Percentiles rank a stretch among this genome's conserved stretches.
Evolutionary conservation across 2,888 invertebrate genomes (phyloP).

Genomic region (Cryptophagus acutangulus): DNA sequence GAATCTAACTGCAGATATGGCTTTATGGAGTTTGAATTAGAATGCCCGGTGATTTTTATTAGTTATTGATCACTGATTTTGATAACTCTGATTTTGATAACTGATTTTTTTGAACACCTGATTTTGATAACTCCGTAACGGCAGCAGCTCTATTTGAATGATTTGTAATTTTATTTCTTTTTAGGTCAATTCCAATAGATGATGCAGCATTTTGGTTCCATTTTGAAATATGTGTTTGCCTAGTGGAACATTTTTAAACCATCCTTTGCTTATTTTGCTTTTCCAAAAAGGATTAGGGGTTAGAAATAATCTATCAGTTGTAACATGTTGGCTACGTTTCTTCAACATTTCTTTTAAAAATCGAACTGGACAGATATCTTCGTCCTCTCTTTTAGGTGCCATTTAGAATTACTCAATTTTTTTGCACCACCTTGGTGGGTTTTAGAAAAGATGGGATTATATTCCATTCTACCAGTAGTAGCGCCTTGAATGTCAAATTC

Average conservation of each 20-base stretch:
- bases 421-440: slow-evolving; percentile 20
- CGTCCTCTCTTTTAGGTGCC: slow-evolving; percentile 15
- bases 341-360: slow-evolving; percentile 7
- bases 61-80: slow-evolving; percentile 12
- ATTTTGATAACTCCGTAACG: slow-evolving; percentile 11
- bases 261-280: slow-evolving; percentile 6
- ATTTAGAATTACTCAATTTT: slow-evolving; percentile 19
- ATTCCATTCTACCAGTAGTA: slow-evolving; percentile 19
- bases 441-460: slow-evolving; percentile 23
- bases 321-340: slow-evolving; percentile 4
- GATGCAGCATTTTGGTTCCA: slow-evolving; percentile 8
- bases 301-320: slow-evolving; percentile 9
- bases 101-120: too few species aligned
- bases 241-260: slow-evolving; percentile 8
- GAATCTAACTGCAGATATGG: slow-evolving; percentile 9
- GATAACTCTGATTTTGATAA: too few species aligned
- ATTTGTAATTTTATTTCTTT: slow-evolving; percentile 12
- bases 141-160: slow-evolving; percentile 2
- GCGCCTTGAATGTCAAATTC: slow-evolving; percentile 4
- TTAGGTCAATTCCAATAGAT: slow-evolving; percentile 10
- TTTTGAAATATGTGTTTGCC: slow-evolving; percentile 4
- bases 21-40: slow-evolving; percentile 12
- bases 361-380: slow-evolving; percentile 15
- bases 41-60: slow-evolving; percentile 15
- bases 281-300: slow-evolving; percentile 12